A percentile compares a stretch with the other conserved stretches of the same genome.
phyloP scores from a whole-genome alignment of 1,140 invertebrate genomes.

The Mylabris phalerata region DNA sequence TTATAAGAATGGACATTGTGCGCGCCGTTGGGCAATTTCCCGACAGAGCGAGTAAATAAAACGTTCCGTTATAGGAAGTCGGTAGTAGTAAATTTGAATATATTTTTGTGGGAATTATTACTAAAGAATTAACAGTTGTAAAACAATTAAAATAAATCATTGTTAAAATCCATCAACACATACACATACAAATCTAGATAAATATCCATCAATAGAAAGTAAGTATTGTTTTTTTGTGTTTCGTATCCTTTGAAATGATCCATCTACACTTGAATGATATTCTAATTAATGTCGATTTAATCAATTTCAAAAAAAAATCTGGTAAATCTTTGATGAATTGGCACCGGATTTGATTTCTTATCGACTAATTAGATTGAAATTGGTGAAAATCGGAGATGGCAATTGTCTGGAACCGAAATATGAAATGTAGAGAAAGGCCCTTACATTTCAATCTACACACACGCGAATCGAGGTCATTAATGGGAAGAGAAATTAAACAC shows the following conservation, averaged over 20 bases:
- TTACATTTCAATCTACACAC: background rate
- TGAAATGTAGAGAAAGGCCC: conserved; percentile 1
- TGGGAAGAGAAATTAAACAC: conserved; percentile 8
- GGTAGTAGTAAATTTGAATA: conserved; percentile 1
- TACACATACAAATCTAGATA: background rate
- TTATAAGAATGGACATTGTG: background rate
- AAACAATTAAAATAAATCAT: conserved; percentile 4
- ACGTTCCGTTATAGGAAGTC: conserved; percentile 3
- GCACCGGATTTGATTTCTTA: background rate
- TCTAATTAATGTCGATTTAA: background rate
- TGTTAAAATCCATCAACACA: background rate
- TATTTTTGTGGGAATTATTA: background rate
- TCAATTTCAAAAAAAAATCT: background rate
- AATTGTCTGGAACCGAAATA: too few relatives aligned
- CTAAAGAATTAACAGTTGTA: conserved; percentile 1
- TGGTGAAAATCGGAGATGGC: too few relatives aligned
- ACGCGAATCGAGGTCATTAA: conserved; percentile 4
- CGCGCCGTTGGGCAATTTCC: background rate
- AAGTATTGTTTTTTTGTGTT: background rate
- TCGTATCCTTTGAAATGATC: background rate
- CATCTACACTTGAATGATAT: background rate
- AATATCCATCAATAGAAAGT: background rate
- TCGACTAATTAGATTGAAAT: too few relatives aligned
- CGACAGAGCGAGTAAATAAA: conserved; percentile 2
- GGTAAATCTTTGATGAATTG: background rate